Conservation (phyloP, 2,888 invertebrate genomes). For the Xanthorhoe designata region DNA sequence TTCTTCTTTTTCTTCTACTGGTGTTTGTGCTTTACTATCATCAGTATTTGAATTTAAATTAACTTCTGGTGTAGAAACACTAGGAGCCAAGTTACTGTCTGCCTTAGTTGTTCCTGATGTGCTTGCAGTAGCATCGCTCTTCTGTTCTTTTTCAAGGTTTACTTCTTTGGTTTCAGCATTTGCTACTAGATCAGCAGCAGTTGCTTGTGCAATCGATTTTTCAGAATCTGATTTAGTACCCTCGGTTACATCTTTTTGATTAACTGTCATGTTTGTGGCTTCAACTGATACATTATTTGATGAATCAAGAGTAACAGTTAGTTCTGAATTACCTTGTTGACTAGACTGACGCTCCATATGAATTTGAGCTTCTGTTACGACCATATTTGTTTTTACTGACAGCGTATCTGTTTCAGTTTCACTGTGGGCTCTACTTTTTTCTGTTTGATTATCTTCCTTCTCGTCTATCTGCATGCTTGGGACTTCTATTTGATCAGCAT, state of each 20-base stretch:
- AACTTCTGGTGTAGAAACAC: conserved; percentile 28
- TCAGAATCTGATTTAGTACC: conserved; percentile 51
- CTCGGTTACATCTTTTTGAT: conserved; percentile 65
- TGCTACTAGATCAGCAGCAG: conserved; percentile 30
- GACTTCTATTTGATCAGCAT: conserved; percentile 36
- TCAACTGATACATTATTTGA: conserved; percentile 79
- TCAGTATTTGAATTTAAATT: conserved; percentile 33
- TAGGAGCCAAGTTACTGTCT: conserved; percentile 14
- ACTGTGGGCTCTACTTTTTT: conserved; percentile 69
- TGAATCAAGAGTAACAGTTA: conserved; percentile 76
- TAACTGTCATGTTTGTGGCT: conserved; percentile 70
- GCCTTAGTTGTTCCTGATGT: conserved; percentile 20
- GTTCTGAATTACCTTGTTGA: conserved; percentile 75
- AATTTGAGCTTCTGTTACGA: conserved; percentile 82
- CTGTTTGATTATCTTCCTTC: conserved; percentile 56
- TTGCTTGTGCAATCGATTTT: conserved; percentile 40
- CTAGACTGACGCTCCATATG: conserved; percentile 79
- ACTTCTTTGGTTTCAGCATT: conserved; percentile 28
- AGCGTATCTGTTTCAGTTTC: conserved; percentile 81
- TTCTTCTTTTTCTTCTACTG: conserved; percentile 34
- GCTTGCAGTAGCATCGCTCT: conserved; percentile 22
- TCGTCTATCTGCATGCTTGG: conserved; percentile 59
- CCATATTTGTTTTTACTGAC: conserved; percentile 80
- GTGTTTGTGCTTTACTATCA: conserved; percentile 35
- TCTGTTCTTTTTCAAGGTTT: conserved; percentile 34